Conservation (phyloP, 2,888 invertebrate species). For the Lapara coniferarum region DNA sequence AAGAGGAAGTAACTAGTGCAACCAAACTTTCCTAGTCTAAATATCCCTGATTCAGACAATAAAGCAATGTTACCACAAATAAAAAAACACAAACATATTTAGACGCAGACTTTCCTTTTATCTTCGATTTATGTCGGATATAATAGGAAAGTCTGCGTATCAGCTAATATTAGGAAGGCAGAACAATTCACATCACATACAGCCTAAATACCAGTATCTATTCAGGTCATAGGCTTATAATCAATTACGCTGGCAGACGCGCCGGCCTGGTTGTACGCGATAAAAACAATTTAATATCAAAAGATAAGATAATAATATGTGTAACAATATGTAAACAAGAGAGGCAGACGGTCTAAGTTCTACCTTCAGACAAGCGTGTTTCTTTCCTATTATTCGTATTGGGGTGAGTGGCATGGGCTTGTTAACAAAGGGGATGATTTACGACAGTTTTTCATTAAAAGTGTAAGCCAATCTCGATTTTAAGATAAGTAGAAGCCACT, state of each 20-base stretch:
- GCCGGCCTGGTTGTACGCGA: constrained; percentile 15
- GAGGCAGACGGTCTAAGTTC: neutral
- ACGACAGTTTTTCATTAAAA: neutral
- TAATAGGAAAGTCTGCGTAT: neutral
- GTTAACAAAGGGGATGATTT: too few relatives aligned
- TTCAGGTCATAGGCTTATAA: constrained; percentile 5
- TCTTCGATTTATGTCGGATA: too few relatives aligned
- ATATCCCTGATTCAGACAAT: neutral
- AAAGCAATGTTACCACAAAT: neutral
- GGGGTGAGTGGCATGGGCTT: neutral
- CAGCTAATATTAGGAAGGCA: neutral
- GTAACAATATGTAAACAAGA: constrained; percentile 32
- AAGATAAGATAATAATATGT: constrained; percentile 25
- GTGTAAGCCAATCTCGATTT: too few relatives aligned
- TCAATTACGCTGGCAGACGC: constrained; percentile 18
- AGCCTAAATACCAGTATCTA: constrained; percentile 24
- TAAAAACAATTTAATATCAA: constrained; percentile 29
- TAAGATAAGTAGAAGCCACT: too few relatives aligned
- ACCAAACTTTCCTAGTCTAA: too few relatives aligned
- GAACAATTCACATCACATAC: neutral
- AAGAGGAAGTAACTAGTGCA: too few relatives aligned
- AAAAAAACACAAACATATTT: too few relatives aligned
- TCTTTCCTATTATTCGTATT: neutral
- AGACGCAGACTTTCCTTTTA: too few relatives aligned
- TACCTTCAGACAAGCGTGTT: neutral